phyloP scores from a whole-genome alignment of 2,888 invertebrate genomes.

The Clitarchus hookeri region DNA sequence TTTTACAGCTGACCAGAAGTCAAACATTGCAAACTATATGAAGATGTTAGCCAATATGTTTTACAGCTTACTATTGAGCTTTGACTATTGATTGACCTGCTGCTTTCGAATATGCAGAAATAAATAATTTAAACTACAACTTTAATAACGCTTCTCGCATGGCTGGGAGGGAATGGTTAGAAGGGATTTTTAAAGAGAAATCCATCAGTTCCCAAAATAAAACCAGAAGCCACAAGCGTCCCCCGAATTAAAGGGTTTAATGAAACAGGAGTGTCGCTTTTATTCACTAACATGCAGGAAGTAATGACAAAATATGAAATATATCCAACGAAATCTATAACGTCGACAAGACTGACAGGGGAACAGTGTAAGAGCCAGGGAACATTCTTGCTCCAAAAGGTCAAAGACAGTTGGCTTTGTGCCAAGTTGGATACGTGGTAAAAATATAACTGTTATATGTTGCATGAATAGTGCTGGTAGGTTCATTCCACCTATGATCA shows the following conservation, averaged over 20 bases:
- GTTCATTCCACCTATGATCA: background rate
- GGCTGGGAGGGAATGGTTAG: background rate
- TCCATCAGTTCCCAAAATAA: background rate
- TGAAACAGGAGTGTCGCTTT: background rate
- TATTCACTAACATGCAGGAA: background rate
- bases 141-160: background rate
- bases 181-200: background rate
- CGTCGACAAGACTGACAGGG: conserved; percentile 53
- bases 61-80: background rate
- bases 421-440: conserved; percentile 53
- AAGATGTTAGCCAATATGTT: background rate
- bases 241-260: background rate
- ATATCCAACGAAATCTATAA: background rate
- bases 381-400: conserved; percentile 52
- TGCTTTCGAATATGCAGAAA: conserved; percentile 8
- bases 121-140: background rate
- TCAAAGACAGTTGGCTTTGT: conserved; percentile 52
- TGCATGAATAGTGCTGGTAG: background rate
- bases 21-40: background rate
- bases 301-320: background rate
- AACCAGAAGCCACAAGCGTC: background rate
- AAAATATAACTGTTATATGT: conserved; percentile 49
- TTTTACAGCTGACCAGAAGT: background rate
- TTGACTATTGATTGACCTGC: background rate
- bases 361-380: conserved; percentile 52